Conservation (phyloP, 1,140 invertebrate species). For the Phymorhynchus buccinoides region DNA sequence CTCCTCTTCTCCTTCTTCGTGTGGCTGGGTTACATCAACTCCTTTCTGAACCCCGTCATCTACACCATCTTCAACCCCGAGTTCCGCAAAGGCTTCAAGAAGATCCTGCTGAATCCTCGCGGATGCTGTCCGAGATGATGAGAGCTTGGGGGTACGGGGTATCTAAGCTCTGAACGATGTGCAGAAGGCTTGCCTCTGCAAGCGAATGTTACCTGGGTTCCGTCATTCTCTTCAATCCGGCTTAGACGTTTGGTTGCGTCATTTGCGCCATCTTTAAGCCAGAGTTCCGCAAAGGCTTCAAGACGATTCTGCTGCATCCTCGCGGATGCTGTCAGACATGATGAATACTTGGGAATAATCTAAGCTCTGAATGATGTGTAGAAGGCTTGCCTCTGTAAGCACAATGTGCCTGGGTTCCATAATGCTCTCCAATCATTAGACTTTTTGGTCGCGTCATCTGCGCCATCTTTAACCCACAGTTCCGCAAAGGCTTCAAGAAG, state of each 20-base stretch:
- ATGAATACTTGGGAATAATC: too few species aligned
- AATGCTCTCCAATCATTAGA: conserved; percentile 97
- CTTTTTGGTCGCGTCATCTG: too few species aligned
- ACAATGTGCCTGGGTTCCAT: conserved; percentile 95
- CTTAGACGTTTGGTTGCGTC: too few species aligned
- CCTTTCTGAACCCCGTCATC: conserved; percentile 95
- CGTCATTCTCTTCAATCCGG: conserved; percentile 98
- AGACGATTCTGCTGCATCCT: conserved; percentile 94
- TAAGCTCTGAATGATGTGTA: too few species aligned
- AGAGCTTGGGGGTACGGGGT: too few species aligned
- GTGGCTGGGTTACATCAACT: conserved; percentile 99
- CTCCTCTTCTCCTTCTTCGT: conserved; percentile 85
- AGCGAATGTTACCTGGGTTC: conserved; percentile 83
- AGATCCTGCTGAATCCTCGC: too few species aligned
- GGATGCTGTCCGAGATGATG: too few species aligned
- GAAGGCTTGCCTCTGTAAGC: too few species aligned
- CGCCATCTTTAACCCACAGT: conserved; percentile 99
- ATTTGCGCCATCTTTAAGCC: conserved; percentile 99
- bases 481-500: conserved; percentile 98
- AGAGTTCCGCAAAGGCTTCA: conserved; percentile 98
- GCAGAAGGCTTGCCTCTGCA: conserved; percentile 59
- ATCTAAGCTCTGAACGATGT: conserved; percentile 31
- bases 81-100: conserved; percentile 98
- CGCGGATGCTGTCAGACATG: too few species aligned
- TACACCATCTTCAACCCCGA: conserved; percentile 99